Evolutionary conservation across 2,113 vertebrate genomes (phyloP).

Genomic region (Pan paniscus): DNA sequence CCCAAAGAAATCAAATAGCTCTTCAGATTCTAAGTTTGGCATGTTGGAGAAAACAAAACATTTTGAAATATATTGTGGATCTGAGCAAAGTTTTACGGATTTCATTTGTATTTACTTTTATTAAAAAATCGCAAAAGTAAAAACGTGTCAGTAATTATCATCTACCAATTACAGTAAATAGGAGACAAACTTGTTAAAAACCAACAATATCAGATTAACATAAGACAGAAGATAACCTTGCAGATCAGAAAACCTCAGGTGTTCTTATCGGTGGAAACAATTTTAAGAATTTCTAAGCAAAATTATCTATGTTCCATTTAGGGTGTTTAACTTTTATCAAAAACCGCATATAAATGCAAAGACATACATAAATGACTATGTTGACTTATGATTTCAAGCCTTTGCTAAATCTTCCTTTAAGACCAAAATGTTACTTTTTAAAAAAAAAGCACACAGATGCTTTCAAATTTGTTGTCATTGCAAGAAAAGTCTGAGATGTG

Average conservation of each 20-base stretch:
- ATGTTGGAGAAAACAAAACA: not conserved
- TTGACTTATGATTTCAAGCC: not conserved
- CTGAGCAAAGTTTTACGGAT: not conserved
- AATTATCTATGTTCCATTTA: not conserved
- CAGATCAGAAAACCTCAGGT: not conserved
- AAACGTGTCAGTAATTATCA: not conserved
- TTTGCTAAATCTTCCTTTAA: not conserved
- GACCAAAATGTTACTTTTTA: not conserved
- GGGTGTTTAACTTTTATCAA: not conserved
- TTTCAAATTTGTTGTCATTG: slow-evolving; percentile 37
- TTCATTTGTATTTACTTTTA: not conserved
- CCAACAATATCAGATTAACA: not conserved
- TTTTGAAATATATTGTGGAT: not conserved
- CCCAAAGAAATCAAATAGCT: not conserved
- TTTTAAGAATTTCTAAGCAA: not conserved
- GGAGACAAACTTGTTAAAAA: not conserved
- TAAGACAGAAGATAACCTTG: not conserved
- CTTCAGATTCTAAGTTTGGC: not conserved
- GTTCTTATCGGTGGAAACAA: not conserved
- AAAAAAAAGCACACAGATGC: slow-evolving; percentile 37
- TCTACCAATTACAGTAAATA: not conserved
- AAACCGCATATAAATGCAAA: not conserved
- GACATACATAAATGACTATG: not conserved
- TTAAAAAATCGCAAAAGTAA: not conserved
- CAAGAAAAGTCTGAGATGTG: slow-evolving; percentile 51